Evolutionary conservation across 2,113 vertebrate genomes (phyloP).

Genomic region (Malaclemys terrapin): DNA sequence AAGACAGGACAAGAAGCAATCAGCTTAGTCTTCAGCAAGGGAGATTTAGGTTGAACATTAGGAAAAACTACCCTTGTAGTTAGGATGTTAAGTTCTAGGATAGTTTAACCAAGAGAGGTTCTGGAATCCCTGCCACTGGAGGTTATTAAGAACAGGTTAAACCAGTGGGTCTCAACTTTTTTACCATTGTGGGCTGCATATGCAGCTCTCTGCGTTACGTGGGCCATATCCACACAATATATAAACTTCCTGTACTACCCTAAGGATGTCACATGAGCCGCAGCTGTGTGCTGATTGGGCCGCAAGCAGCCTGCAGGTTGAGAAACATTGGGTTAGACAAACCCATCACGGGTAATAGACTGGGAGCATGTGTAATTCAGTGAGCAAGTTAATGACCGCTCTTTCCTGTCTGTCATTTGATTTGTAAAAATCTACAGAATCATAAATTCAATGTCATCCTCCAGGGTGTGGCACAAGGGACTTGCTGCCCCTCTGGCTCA

Average conservation of each 20-base stretch:
- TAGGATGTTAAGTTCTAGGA: background rate
- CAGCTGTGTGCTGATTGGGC: too few relatives aligned
- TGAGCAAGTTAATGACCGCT: background rate
- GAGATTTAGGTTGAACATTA: background rate
- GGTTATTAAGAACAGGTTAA: background rate
- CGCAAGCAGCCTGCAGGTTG: too few relatives aligned
- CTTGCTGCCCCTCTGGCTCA: background rate
- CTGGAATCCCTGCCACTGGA: background rate
- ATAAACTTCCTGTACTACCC: too few relatives aligned
- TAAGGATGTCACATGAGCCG: too few relatives aligned
- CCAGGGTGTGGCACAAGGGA: background rate
- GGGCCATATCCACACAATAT: too few relatives aligned
- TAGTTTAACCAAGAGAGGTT: background rate
- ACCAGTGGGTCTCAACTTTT: background rate
- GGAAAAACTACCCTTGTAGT: background rate
- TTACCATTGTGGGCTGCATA: too few relatives aligned
- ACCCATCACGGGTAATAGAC: background rate
- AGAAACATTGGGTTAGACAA: background rate
- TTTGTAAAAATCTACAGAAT: background rate
- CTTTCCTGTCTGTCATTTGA: too few relatives aligned
- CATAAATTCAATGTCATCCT: background rate
- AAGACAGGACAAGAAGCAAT: background rate
- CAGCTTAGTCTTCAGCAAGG: background rate
- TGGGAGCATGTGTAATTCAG: background rate
- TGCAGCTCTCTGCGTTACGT: too few relatives aligned